Percentiles rank a stretch among this genome's conserved stretches.
These are phyloP conservation scores for Parotocinclus haroldoi DNA, from an alignment of 2,797 vertebrate genomes.

Conservation along the genomic window DNA sequence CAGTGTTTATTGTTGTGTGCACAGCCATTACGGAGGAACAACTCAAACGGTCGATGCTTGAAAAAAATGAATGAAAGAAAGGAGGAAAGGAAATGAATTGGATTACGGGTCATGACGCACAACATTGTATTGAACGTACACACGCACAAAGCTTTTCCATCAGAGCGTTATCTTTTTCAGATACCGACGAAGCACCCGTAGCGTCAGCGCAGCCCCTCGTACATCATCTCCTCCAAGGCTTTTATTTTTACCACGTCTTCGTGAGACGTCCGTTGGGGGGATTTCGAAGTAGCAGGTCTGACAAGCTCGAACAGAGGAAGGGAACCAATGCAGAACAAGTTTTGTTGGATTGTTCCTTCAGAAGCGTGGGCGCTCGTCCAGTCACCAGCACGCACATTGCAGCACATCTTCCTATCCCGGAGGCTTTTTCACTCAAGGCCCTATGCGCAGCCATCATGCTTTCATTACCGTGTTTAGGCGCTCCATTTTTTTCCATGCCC, in stretches of 20 bases:
- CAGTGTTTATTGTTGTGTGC: slow-evolving; percentile 16
- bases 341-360: not conserved
- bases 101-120: slow-evolving; percentile 23
- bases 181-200: slow-evolving; percentile 15
- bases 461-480: slow-evolving; percentile 73
- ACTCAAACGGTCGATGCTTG: slow-evolving; percentile 3
- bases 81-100: slow-evolving; percentile 29
- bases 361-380: slow-evolving; percentile 63
- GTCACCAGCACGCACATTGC: slow-evolving; percentile 71
- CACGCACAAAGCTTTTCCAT: slow-evolving; percentile 21
- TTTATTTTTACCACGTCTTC: slow-evolving; percentile 18
- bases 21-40: slow-evolving; percentile 11
- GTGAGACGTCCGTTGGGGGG: slow-evolving; percentile 5
- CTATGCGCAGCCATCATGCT: slow-evolving; percentile 71
- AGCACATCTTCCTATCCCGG: slow-evolving; percentile 74
- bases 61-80: slow-evolving; percentile 5
- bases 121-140: slow-evolving; percentile 13
- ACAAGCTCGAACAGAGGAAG: too few relatives aligned
- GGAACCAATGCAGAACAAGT: too few relatives aligned
- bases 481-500: slow-evolving; percentile 30
- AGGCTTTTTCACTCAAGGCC: slow-evolving; percentile 68
- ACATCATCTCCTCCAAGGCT: slow-evolving; percentile 20
- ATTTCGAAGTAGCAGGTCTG: too few relatives aligned
- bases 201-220: not conserved
- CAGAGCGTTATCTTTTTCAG: slow-evolving; percentile 24